Conservation (phyloP, 2,113 vertebrate species). For the Ophiodon elongatus region DNA sequence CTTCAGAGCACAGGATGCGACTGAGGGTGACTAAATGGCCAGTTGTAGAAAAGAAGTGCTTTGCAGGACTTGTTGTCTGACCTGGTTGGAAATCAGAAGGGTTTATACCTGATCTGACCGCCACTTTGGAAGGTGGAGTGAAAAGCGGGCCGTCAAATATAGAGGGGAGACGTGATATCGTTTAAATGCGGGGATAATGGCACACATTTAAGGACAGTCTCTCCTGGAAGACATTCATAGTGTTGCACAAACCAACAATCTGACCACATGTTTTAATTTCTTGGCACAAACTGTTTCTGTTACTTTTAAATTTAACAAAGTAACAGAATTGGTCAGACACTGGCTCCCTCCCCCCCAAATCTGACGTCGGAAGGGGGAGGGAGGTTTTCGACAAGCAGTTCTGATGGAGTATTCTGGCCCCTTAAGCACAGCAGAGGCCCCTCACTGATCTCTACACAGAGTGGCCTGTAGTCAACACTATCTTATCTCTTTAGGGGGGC, state of each 20-base stretch:
- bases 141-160: not conserved
- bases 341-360: not conserved
- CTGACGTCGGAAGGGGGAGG: not conserved
- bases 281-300: too few species aligned
- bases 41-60: not conserved
- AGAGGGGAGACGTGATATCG: not conserved
- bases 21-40: conserved; percentile 69
- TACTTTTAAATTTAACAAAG: too few species aligned
- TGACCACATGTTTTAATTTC: too few species aligned
- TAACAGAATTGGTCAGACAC: not conserved
- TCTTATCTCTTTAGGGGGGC: conserved; percentile 77
- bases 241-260: too few species aligned
- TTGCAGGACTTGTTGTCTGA: not conserved
- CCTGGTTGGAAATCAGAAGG: not conserved
- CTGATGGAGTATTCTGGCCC: not conserved
- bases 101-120: not conserved
- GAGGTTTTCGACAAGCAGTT: not conserved
- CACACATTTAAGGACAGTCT: not conserved
- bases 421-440: conserved; percentile 68
- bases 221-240: not conserved
- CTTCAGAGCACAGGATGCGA: conserved; percentile 82
- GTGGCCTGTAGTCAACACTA: conserved; percentile 75
- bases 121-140: not conserved
- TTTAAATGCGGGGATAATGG: not conserved
- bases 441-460: conserved; percentile 45